A percentile compares a stretch with the other conserved stretches of the same genome.
Evolutionary conservation across 1,140 invertebrate genomes (phyloP).

Genomic region (Pollicipes pollicipes): DNA sequence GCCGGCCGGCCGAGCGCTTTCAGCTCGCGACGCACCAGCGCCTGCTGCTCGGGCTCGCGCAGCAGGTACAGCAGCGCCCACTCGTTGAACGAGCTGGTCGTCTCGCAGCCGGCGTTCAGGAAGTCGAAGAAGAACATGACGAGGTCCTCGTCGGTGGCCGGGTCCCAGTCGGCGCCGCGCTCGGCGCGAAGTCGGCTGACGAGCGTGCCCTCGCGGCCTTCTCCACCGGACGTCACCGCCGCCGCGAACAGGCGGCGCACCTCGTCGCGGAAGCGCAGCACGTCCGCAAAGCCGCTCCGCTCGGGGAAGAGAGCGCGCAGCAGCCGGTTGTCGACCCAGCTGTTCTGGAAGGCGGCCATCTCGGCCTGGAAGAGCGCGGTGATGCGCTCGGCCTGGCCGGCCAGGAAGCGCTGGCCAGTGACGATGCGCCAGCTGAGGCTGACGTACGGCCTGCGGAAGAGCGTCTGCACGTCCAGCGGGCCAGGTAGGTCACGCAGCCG

Average conservation of each 20-base stretch:
- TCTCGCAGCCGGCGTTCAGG: not conserved
- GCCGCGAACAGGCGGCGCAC: not conserved
- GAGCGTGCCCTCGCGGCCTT: not conserved
- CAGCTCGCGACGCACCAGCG: slow-evolving; percentile 5
- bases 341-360: not conserved
- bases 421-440: not conserved
- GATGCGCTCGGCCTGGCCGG: not conserved
- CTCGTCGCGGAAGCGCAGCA: not conserved
- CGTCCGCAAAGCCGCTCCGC: not conserved
- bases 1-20: not conserved
- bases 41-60: slow-evolving; percentile 20
- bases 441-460: not conserved
- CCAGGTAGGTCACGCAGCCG: not conserved
- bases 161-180: not conserved
- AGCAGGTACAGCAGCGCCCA: slow-evolving; percentile 18
- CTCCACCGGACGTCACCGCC: not conserved
- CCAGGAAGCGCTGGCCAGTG: not conserved
- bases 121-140: not conserved
- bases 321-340: not conserved
- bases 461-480: not conserved
- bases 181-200: not conserved
- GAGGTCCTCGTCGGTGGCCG: not conserved
- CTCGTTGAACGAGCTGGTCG: not conserved
- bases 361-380: not conserved
- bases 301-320: not conserved